Conservation (phyloP, 2,888 invertebrate species). For the Phengaris arion region DNA sequence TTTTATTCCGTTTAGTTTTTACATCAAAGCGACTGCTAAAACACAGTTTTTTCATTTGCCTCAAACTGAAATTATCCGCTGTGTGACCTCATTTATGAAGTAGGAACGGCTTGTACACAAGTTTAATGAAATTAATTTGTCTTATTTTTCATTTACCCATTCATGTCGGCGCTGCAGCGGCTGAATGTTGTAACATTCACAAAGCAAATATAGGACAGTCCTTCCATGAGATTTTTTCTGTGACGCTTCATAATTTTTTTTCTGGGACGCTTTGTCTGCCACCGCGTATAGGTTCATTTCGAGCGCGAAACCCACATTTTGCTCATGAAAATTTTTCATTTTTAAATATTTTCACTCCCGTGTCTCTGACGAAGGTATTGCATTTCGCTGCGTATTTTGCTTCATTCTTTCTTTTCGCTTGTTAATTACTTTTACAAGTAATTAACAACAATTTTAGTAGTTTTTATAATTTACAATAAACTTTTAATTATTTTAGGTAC, state of each 20-base stretch:
- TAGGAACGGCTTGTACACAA: constrained; percentile 12
- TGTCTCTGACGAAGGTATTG: not conserved
- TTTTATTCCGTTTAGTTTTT: constrained; percentile 14
- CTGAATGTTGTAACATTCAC: constrained; percentile 24
- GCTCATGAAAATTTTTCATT: constrained; percentile 17
- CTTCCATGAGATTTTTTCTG: constrained; percentile 22
- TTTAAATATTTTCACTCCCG: constrained; percentile 14
- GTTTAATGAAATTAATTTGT: constrained; percentile 27
- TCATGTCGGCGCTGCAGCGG: constrained; percentile 21
- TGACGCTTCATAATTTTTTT: constrained; percentile 29
- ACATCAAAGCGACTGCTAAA: constrained; percentile 10
- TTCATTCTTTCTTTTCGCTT: not conserved
- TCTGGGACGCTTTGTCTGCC: constrained; percentile 27
- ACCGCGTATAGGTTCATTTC: constrained; percentile 23
- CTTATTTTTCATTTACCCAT: constrained; percentile 25
- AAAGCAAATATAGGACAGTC: constrained; percentile 30
- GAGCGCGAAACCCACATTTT: constrained; percentile 20
- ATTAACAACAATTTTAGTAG: not conserved
- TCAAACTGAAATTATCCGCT: constrained; percentile 22
- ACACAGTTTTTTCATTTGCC: constrained; percentile 16
- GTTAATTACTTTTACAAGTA: not conserved
- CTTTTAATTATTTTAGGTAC: not conserved
- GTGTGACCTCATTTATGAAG: constrained; percentile 21
- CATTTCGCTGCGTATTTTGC: constrained; percentile 4
- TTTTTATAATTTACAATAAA: not conserved